These are phyloP conservation scores for Polydrusus pterygomalis DNA, from an alignment of 2,888 invertebrate genomes.

Conservation along the genomic window DNA sequence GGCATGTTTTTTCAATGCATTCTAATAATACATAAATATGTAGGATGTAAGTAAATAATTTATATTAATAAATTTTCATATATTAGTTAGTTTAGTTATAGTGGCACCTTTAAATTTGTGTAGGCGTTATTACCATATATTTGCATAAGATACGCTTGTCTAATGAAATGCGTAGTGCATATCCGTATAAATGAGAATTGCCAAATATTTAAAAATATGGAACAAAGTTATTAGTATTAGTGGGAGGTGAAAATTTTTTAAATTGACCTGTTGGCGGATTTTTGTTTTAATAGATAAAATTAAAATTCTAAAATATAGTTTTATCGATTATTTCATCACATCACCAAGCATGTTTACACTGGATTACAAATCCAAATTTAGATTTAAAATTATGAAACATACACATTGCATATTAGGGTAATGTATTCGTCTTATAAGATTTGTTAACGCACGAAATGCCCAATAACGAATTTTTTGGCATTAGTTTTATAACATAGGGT, in stretches of 20 bases:
- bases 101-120: constrained; percentile 32
- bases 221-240: not conserved
- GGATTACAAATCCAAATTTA: too few species aligned
- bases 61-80: constrained; percentile 21
- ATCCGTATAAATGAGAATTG: not conserved
- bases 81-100: constrained; percentile 26
- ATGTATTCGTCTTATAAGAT: too few species aligned
- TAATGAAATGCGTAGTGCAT: constrained; percentile 23
- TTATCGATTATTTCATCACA: too few species aligned
- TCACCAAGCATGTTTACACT: too few species aligned
- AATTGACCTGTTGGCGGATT: not conserved
- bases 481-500: too few species aligned
- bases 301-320: not conserved
- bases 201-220: constrained; percentile 14
- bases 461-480: too few species aligned
- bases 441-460: too few species aligned
- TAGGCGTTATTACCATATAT: constrained; percentile 26
- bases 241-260: not conserved
- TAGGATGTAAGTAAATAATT: constrained; percentile 38
- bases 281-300: too few species aligned
- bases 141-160: constrained; percentile 18
- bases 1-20: not conserved
- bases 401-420: too few species aligned
- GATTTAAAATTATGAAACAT: too few species aligned
- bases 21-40: constrained; percentile 17